Conservation (phyloP, 1,140 invertebrate genomes). For the Cyclargus thomasi region DNA sequence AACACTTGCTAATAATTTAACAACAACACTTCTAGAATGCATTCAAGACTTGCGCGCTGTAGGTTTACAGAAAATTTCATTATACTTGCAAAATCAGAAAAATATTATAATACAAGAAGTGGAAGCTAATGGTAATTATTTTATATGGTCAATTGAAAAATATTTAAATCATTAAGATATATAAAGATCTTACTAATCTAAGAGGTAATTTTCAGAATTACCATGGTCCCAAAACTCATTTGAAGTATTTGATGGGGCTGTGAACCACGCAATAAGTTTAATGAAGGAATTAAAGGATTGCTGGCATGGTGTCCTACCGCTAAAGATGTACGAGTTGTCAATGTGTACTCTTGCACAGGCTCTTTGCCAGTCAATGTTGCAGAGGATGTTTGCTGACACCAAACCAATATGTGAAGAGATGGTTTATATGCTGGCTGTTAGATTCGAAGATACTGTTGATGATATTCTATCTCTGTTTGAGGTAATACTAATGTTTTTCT, state of each 20-base stretch:
- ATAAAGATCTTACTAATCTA: too few species aligned
- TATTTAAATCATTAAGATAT: too few species aligned
- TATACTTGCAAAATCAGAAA: constrained; percentile 57
- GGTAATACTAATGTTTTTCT: constrained; percentile 29
- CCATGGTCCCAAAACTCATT: constrained; percentile 49
- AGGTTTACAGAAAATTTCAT: constrained; percentile 62
- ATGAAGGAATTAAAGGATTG: constrained; percentile 45
- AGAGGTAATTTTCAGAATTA: constrained; percentile 38
- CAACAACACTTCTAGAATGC: constrained; percentile 50
- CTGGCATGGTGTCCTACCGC: constrained; percentile 55
- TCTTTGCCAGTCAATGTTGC: constrained; percentile 47
- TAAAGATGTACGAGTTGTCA: constrained; percentile 56
- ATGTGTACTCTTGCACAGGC: constrained; percentile 50
- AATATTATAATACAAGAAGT: constrained; percentile 52
- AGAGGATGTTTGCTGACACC: constrained; percentile 40
- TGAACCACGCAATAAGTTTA: constrained; percentile 45
- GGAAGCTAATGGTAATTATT: constrained; percentile 45
- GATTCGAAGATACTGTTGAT: constrained; percentile 40
- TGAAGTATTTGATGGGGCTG: constrained; percentile 48
- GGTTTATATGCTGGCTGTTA: constrained; percentile 49
- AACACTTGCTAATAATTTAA: constrained; percentile 44
- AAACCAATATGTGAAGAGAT: constrained; percentile 47
- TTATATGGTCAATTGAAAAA: too few species aligned
- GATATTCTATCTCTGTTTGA: constrained; percentile 49
- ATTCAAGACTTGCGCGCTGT: constrained; percentile 61